Percentiles rank a stretch among this genome's conserved stretches.
phyloP scores from a whole-genome alignment of 1,140 invertebrate species.

The Hetaerina americana region DNA sequence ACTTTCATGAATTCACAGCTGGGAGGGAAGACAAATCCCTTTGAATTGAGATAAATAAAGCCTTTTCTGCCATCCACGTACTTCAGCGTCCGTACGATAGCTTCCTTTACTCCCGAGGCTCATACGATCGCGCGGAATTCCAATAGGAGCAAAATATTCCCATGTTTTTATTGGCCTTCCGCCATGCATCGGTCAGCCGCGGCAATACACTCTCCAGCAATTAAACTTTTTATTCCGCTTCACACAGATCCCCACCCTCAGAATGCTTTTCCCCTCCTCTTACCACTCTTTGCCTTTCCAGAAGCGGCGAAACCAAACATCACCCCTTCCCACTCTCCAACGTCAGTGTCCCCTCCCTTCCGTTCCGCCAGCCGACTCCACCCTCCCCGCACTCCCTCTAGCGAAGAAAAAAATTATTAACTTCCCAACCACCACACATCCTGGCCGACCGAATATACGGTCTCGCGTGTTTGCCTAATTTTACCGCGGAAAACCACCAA shows the following conservation, averaged over 20 bases:
- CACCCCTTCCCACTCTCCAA: neutral
- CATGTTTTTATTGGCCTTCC: neutral
- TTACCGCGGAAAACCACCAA: neutral
- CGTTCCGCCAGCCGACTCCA: too few relatives aligned
- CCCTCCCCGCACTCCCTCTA: too few relatives aligned
- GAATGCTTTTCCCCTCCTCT: neutral
- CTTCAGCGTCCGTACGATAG: too few relatives aligned
- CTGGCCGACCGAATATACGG: too few relatives aligned
- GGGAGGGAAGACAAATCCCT: too few relatives aligned
- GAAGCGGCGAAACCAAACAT: too few relatives aligned
- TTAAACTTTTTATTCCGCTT: neutral
- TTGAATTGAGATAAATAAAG: too few relatives aligned
- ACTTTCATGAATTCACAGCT: too few relatives aligned
- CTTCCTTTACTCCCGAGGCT: neutral
- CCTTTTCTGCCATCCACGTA: too few relatives aligned
- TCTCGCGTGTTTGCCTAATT: neutral
- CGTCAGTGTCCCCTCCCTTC: too few relatives aligned
- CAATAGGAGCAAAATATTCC: neutral
- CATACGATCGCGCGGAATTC: neutral
- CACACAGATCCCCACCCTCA: neutral
- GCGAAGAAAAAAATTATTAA: too few relatives aligned
- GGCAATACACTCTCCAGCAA: neutral
- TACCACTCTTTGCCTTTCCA: neutral
- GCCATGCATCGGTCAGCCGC: neutral
- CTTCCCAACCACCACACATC: too few relatives aligned